Conservation (phyloP, 2,888 invertebrate species). For the Apamea monoglypha region DNA sequence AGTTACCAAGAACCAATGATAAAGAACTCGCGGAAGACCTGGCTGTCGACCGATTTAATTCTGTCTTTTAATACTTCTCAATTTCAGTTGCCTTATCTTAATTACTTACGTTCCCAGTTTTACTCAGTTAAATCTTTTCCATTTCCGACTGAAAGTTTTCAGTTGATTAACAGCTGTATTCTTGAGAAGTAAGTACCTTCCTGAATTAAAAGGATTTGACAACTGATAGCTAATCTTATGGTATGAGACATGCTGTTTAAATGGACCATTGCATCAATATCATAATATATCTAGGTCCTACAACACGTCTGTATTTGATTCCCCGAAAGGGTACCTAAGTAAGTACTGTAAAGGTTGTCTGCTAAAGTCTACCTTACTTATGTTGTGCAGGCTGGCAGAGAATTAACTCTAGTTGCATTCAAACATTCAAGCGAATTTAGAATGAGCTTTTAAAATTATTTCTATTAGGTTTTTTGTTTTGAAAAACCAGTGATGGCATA, state of each 20-base stretch:
- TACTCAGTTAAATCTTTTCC: conserved; percentile 4
- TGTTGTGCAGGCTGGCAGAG: no score
- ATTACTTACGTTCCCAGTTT: conserved; percentile 7
- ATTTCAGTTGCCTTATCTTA: conserved; percentile 1
- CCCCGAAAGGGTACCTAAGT: no score
- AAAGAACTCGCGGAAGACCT: no score
- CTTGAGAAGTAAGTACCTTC: not conserved
- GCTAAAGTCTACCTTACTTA: no score
- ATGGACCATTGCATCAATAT: no score
- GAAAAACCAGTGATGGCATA: no score
- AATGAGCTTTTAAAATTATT: no score
- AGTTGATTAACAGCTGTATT: conserved; percentile 6
- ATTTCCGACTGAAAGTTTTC: conserved; percentile 10
- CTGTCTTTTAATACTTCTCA: not conserved
- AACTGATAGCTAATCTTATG: not conserved
- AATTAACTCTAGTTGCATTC: no score
- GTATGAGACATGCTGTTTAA: not conserved
- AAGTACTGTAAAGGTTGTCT: no score
- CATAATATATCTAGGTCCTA: not conserved
- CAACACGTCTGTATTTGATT: no score
- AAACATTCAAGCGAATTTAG: no score
- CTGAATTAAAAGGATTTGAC: not conserved
- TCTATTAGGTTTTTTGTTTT: no score
- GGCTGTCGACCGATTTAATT: not conserved
- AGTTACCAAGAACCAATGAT: not conserved